Evolutionary conservation across 2,888 invertebrate genomes (phyloP), one percentile per base, ranked within the genome.

Genomic region (Megaustenia siamemsis): DNA sequence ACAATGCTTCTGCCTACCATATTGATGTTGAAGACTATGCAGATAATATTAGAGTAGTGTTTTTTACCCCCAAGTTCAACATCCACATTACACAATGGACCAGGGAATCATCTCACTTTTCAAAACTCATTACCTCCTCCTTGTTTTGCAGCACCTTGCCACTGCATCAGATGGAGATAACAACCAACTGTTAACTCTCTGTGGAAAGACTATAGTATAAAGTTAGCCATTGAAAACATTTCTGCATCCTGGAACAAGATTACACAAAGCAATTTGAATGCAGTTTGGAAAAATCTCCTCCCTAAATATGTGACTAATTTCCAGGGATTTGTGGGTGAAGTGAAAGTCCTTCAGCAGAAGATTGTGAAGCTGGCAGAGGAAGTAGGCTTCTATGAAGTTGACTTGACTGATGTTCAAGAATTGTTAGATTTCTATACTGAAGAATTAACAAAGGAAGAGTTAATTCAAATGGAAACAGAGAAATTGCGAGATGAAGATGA

Each of bases 81-180:
- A 38, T 53, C 73, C 15, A 35, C 53, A 15, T 49, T 83, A 6
- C 86, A 86, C 82, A 1, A 28, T 83, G 66, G 86, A 86, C 18
- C 86, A 86, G 45, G 86, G 86, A 15, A 38, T 86, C 15, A 75
- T 53, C 35, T 66, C 79, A 73, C 38, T 63, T 12, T 86, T 86
- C 56, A 86, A 83, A 78, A 60, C 79, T 28, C 49, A 68, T 35
- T 86, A 86, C 68, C 12, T 71, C 18, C 78, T 24, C 21, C 38
- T 35, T 32, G 32, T 68, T 28, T 40, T 83, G n/a, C 40, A 32
- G 28, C 68, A 83, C 1, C 69, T 83, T n/a, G 49, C 69, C 10
- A 43, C 53, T n/a, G 78, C 56, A 8, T 60, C 69, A 18, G 69
- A 69, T 49, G 68, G 38, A 24, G 56, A 68, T 4, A 68, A 35